phyloP scores from a whole-genome alignment of 2,888 invertebrate genomes.

The Ichneumoninae sp. region DNA sequence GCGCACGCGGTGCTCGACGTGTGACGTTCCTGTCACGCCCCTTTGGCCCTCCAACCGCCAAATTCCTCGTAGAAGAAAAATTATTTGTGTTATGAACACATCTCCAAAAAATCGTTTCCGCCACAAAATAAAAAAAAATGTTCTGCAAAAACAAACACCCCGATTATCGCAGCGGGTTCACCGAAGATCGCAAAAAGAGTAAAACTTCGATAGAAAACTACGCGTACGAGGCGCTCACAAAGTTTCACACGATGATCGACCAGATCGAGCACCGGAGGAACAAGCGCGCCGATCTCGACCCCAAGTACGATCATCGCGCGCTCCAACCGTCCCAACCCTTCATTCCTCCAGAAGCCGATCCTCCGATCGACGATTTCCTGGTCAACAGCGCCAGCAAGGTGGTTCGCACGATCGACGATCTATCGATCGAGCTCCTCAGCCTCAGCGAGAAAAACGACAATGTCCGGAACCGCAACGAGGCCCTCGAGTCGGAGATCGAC shows the following conservation, averaged over 20 bases:
- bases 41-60: conserved; percentile 3
- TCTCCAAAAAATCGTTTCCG: neutral
- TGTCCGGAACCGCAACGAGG: conserved; percentile 64
- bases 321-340: conserved; percentile 2
- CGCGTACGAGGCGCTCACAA: neutral
- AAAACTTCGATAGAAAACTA: conserved; percentile 1
- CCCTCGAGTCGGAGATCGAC: conserved; percentile 62
- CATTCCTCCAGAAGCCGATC: conserved; percentile 49
- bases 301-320: conserved; percentile 60
- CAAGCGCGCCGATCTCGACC: conserved; percentile 67
- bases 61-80: conserved; percentile 14
- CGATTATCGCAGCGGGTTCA: neutral
- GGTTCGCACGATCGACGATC: conserved; percentile 69
- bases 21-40: neutral
- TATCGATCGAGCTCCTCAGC: conserved; percentile 71
- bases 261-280: conserved; percentile 62
- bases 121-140: conserved; percentile 25
- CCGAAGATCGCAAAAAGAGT: neutral
- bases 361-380: conserved; percentile 68
- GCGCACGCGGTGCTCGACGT: conserved; percentile 10
- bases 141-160: conserved; percentile 2
- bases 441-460: conserved; percentile 63
- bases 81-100: conserved; percentile 42
- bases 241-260: conserved; percentile 53
- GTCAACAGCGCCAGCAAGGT: conserved; percentile 66